Base-by-base conservation (phyloP, 2,797 vertebrate genomes). In the Halcyon smyrnensis region DNA sequence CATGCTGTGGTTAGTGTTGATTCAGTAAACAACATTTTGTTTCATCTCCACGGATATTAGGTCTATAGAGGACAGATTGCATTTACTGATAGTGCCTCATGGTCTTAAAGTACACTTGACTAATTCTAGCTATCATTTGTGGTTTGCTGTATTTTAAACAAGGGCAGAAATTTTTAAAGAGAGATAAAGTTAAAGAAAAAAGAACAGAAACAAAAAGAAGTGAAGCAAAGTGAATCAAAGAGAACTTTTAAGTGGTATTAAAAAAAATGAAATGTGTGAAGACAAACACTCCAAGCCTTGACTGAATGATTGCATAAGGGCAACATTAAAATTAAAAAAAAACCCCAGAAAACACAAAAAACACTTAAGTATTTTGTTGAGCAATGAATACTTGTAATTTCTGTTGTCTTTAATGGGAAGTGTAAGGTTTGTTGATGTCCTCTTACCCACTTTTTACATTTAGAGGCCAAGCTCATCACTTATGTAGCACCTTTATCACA, bases 21-120 rank as follows among this genome's bases (percentile, higher is more conserved):
- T 95, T 97, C 84, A 51, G 84, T 95, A 97, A 96, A 97, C 77
- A 97, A 80, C 70, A 81, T 93, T 97, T 93, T 93, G 60, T 94
- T 96, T 96, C 82, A 27, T 96, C 94, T 96, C 86, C 74, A 90
- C 8, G n/a, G 94, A 97, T 95, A 91, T 91, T 92, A 77, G 95
- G 85, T 86, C 95, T 95, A 56, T 17, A 53, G 91, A 96, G 90
- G 95, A 91, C 56, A 95, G 79, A 97, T 80, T 95, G 67, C 57
- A 65, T 92, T 96, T 96, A 83, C 84, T 95, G 91, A 84, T 92
- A 93, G 70, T 92, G 80, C 76, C 64, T 81, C 89, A 76, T 89
- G 62, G 73, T 96, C 70, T 96, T 97, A 95, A 96, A 94, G 51
- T 62, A 96, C 71, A 92, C 67, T 91, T 91, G 81, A 90, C 63